phyloP scores from a whole-genome alignment of 2,888 invertebrate species.

The Sphaeridia pumilis region DNA sequence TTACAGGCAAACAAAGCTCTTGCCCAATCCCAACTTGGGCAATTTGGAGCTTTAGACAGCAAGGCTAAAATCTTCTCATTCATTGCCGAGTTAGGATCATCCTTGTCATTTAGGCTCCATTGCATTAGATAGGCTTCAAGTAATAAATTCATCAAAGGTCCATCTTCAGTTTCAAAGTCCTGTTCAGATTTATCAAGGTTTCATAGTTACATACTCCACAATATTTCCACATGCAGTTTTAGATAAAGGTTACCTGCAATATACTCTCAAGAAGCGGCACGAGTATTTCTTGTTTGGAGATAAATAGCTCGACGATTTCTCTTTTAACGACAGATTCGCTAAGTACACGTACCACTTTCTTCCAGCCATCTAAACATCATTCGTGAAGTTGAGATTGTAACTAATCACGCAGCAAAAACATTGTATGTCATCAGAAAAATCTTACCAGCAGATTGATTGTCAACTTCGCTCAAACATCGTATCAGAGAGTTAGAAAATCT shows the following conservation, averaged over 20 bases:
- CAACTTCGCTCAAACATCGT: slow-evolving; percentile 27
- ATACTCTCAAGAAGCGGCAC: slow-evolving; percentile 33
- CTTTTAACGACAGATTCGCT: slow-evolving; percentile 30
- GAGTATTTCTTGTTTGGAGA: slow-evolving; percentile 32
- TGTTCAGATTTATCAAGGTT: too few relatives aligned
- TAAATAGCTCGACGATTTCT: slow-evolving; percentile 33
- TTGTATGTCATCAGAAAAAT: too few relatives aligned
- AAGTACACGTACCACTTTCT: slow-evolving; percentile 29
- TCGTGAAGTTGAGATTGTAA: too few relatives aligned
- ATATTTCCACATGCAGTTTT: too few relatives aligned
- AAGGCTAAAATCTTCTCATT: slow-evolving; percentile 31
- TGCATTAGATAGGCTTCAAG: slow-evolving; percentile 32
- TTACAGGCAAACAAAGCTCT: slow-evolving; percentile 34
- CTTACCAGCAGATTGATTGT: slow-evolving; percentile 27
- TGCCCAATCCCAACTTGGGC: slow-evolving; percentile 35
- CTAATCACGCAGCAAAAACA: too few relatives aligned
- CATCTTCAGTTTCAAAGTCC: slow-evolving; percentile 33
- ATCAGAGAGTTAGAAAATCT: slow-evolving; percentile 29
- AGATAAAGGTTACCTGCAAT: slow-evolving; percentile 30
- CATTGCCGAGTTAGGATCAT: slow-evolving; percentile 19
- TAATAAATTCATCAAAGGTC: slow-evolving; percentile 33
- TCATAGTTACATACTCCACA: too few relatives aligned
- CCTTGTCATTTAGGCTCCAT: slow-evolving; percentile 21
- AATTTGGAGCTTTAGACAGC: slow-evolving; percentile 33
- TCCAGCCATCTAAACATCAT: slow-evolving; percentile 34